These are phyloP conservation scores for Sebastolobus alascanus DNA, from an alignment of 2,797 vertebrate genomes.

Conservation along the genomic window DNA sequence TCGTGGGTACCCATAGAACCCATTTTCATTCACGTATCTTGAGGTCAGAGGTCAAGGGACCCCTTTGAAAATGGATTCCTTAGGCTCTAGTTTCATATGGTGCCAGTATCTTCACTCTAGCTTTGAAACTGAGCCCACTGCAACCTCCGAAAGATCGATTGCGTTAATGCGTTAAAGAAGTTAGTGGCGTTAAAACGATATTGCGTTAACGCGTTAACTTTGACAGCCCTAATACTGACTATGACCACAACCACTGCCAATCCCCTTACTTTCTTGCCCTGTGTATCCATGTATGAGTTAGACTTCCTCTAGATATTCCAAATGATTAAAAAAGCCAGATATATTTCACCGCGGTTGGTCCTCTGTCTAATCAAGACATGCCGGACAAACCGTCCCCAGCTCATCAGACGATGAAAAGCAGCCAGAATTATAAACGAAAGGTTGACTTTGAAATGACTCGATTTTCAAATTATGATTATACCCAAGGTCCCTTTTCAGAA, in stretches of 20 bases:
- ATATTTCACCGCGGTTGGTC: background rate
- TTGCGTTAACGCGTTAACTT: accelerated
- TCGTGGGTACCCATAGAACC: too few species aligned
- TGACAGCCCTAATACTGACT: background rate
- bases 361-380: background rate
- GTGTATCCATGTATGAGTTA: background rate
- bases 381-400: background rate
- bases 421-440: background rate
- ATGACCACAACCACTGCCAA: accelerated
- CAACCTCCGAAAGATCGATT: too few species aligned
- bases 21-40: too few species aligned
- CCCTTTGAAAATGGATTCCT: too few species aligned
- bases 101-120: too few species aligned
- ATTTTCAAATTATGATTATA: background rate
- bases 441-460: background rate
- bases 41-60: too few species aligned
- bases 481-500: background rate
- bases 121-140: too few species aligned
- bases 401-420: background rate
- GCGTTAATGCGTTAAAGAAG: too few species aligned
- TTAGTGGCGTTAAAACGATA: too few species aligned
- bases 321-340: background rate
- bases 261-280: too few species aligned
- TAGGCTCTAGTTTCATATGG: too few species aligned
- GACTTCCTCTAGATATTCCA: background rate